Evolutionary conservation across 2,113 vertebrate species (phyloP).

Genomic region (Sakesphorus luctuosus): DNA sequence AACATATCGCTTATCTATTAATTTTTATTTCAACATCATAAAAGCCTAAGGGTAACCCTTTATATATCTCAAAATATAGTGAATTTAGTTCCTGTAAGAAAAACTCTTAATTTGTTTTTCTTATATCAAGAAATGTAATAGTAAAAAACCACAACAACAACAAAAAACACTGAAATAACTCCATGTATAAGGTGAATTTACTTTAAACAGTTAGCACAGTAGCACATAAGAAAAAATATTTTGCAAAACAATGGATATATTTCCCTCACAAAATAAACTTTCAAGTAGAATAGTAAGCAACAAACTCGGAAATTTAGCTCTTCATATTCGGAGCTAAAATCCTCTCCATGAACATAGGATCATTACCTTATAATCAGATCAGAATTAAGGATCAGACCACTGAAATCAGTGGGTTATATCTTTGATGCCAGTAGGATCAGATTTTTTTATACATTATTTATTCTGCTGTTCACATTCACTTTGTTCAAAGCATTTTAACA

Average conservation of each 20-base stretch:
- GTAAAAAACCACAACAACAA: background rate
- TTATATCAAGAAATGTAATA: background rate
- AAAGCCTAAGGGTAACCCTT: constrained; percentile 37
- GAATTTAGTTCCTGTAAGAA: background rate
- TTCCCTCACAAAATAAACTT: background rate
- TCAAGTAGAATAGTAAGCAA: background rate
- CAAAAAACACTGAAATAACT: background rate
- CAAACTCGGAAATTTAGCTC: background rate
- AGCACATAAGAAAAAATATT: background rate
- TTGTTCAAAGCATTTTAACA: background rate
- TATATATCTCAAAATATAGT: constrained; percentile 26
- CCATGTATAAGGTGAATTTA: background rate
- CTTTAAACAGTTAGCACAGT: constrained; percentile 1
- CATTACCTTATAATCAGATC: background rate
- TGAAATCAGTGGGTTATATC: background rate
- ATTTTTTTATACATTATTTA: background rate
- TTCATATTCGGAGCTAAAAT: background rate
- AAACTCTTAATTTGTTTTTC: constrained; percentile 24
- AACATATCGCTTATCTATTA: constrained; percentile 55
- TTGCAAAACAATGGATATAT: background rate
- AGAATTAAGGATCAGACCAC: background rate
- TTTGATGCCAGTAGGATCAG: background rate
- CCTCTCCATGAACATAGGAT: background rate
- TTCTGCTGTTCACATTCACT: background rate
- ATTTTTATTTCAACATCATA: constrained; percentile 67